Conservation (phyloP, 2,113 vertebrate species). For the Burhinus oedicnemus region DNA sequence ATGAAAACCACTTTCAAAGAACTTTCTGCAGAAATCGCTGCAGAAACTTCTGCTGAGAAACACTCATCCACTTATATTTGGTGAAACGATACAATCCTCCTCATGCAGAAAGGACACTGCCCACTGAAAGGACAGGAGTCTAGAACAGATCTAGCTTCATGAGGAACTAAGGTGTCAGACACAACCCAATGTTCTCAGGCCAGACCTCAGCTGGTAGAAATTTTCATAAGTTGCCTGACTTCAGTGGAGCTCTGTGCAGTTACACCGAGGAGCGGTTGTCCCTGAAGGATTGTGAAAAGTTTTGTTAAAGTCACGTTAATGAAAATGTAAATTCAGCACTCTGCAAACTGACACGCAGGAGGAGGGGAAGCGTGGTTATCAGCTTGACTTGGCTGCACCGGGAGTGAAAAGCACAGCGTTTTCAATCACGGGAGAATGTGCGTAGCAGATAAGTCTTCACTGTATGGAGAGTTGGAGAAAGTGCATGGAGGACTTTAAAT, state of each 20-base stretch:
- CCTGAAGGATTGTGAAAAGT: neutral
- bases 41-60: neutral
- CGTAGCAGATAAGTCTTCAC: slow-evolving; percentile 9
- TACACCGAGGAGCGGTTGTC: neutral
- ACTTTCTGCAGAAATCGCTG: neutral
- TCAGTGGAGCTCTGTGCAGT: neutral
- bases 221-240: neutral
- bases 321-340: slow-evolving; percentile 9
- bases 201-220: neutral
- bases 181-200: neutral
- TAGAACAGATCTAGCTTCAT: neutral
- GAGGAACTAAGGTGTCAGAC: neutral
- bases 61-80: neutral
- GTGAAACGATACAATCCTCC: neutral
- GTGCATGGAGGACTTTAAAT: neutral
- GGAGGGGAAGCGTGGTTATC: slow-evolving; percentile 13
- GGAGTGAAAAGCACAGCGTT: neutral
- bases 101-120: neutral
- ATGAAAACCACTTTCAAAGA: neutral
- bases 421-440: neutral
- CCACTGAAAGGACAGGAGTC: neutral
- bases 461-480: neutral
- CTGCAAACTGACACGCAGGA: neutral
- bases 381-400: slow-evolving; percentile 14
- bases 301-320: slow-evolving; percentile 41